Evolutionary conservation across 2,888 invertebrate genomes (phyloP).

Genomic region (Sympetrum striolatum): DNA sequence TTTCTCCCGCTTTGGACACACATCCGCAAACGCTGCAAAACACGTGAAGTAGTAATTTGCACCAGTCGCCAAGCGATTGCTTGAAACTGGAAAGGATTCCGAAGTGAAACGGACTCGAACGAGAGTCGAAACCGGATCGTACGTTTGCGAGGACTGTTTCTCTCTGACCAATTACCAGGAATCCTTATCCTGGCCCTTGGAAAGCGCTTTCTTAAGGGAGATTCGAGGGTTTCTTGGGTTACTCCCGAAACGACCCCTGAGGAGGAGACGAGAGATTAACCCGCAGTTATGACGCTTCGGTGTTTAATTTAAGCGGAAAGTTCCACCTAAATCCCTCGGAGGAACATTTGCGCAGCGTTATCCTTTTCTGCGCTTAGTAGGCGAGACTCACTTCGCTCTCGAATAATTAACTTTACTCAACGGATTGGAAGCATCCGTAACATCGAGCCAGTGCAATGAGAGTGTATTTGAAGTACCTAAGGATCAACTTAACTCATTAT

Average conservation of each 20-base stretch:
- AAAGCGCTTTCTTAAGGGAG: not conserved
- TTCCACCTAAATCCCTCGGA: not conserved
- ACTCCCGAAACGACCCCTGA: not conserved
- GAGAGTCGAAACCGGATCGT: not conserved
- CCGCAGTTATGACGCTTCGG: not conserved
- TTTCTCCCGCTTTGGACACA: no score
- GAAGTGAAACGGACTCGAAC: not conserved
- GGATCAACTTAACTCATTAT: no score
- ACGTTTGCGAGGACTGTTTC: not conserved
- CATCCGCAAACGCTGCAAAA: no score
- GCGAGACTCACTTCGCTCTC: no score
- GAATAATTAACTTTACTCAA: no score
- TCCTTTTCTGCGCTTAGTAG: no score
- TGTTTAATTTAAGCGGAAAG: not conserved
- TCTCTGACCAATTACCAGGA: not conserved
- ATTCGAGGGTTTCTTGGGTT: not conserved
- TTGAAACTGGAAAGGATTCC: no score
- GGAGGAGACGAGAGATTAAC: not conserved
- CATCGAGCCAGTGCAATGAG: no score
- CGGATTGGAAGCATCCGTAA: no score
- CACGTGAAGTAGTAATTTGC: no score
- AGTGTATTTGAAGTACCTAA: no score
- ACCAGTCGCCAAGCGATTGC: no score
- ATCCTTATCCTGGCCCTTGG: not conserved
- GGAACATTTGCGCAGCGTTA: not conserved